Evolutionary conservation across 2,113 vertebrate genomes (phyloP), one percentile per base, ranked within the genome.

Genomic region (Sclerurus mexicanus): DNA sequence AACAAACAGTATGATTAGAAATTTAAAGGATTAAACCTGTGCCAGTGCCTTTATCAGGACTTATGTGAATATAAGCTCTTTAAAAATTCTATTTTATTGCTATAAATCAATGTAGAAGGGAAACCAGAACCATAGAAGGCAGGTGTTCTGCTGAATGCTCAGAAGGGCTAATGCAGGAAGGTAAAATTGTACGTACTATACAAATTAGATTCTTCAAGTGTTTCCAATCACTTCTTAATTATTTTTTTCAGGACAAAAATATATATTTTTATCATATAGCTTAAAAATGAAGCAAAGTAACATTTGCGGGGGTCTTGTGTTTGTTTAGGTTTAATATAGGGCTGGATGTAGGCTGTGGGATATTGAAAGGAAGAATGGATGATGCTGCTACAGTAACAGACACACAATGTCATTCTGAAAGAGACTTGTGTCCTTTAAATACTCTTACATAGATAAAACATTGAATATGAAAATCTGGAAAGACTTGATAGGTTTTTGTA

Each of bases 21-120:
- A 94, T 80, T 53, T 87, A 93, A 75, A 75, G 47, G 90, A 63
- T 80, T 91, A 93, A 93, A 88, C 68, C 66, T 37, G 52, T 72
- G 31, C 55, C 52, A 77, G 64, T 72, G 60, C 56, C n/a, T 94
- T 87, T 87, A 89, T 87, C 42, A 31, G 49, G 39, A 82, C 30
- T 42, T 77, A 67, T 67, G 73, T 42, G 69, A 95, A 52, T 80
- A 39, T 12, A 84, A 96, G 24, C 10, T 44, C 33, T 78, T 47
- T 63, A 60, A 95, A 76, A 90, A 78, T 63, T 50, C 46, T 15
- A 52, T 33, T 91, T 93, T 63, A 52, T 67, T 71, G 33, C 27
- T 56, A 71, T n/a, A 71, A 83, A 77, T 60, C 1, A 3, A 37
- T 44, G 30, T 28, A 40, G 64, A 88, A 94, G 17, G 37, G 49